phyloP scores from a whole-genome alignment of 1,140 invertebrate species.

The Bombus affinis region DNA sequence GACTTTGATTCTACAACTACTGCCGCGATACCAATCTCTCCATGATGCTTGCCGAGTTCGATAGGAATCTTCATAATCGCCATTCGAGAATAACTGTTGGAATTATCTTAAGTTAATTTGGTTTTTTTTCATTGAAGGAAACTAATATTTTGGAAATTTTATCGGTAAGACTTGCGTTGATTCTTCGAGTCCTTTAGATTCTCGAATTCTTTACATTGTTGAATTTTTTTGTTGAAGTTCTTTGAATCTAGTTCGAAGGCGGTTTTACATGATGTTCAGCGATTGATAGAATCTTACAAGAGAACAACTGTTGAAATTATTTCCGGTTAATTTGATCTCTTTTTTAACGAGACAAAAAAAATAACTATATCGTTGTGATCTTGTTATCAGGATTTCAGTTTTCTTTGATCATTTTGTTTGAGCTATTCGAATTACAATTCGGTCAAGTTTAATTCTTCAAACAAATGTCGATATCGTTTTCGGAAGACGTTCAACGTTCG shows the following conservation, averaged over 20 bases:
- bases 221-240: background rate
- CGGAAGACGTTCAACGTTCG: too few relatives aligned
- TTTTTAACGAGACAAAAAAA: too few relatives aligned
- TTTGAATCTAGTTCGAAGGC: background rate
- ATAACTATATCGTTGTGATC: too few relatives aligned
- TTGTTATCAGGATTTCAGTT: too few relatives aligned
- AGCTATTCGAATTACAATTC: too few relatives aligned
- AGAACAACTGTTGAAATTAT: background rate
- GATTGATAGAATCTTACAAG: background rate
- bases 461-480: too few relatives aligned
- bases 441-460: too few relatives aligned
- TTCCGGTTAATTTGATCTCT: background rate
- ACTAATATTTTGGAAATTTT: too few relatives aligned
- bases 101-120: background rate
- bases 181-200: background rate
- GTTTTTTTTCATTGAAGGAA: background rate
- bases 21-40: background rate
- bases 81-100: background rate
- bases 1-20: background rate
- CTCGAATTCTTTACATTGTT: background rate
- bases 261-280: background rate
- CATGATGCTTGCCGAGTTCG: background rate
- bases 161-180: too few relatives aligned
- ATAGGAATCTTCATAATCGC: too few relatives aligned
- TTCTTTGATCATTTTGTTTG: too few relatives aligned